Conservation (phyloP, 2,113 vertebrate species). For the Pseudopipra pipra region DNA sequence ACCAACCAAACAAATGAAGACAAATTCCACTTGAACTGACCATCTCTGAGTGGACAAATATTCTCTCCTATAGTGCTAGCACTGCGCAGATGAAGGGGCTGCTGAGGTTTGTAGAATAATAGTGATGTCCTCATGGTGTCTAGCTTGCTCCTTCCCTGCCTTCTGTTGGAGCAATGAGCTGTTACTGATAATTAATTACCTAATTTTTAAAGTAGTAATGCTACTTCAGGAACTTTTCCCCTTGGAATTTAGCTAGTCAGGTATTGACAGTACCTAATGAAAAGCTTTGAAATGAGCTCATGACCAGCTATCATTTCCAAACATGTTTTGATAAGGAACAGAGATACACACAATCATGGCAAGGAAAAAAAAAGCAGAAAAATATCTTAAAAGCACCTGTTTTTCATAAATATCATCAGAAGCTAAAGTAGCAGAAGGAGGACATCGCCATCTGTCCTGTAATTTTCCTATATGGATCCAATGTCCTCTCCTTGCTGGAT, state of each 20-base stretch:
- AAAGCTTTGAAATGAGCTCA: neutral
- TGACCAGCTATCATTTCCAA: neutral
- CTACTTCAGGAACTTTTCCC: neutral
- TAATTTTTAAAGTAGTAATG: neutral
- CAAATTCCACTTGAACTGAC: neutral
- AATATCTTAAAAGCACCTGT: neutral
- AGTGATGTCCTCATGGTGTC: neutral
- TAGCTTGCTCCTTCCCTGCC: neutral
- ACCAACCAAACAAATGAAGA: neutral
- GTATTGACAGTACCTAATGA: neutral
- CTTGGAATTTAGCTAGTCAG: neutral
- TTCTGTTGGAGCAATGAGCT: neutral
- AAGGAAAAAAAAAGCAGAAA: neutral
- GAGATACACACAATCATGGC: neutral
- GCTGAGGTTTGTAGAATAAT: neutral
- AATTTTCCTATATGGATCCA: neutral
- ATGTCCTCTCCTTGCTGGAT: neutral
- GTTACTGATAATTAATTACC: neutral
- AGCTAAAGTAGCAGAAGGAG: neutral
- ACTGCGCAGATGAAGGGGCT: neutral
- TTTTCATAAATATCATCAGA: neutral
- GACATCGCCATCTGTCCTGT: fast-evolving
- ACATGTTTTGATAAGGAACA: neutral
- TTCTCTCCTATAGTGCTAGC: neutral
- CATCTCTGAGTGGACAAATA: neutral